Conservation (phyloP, 1,140 invertebrate species). For the Ips typographus region DNA sequence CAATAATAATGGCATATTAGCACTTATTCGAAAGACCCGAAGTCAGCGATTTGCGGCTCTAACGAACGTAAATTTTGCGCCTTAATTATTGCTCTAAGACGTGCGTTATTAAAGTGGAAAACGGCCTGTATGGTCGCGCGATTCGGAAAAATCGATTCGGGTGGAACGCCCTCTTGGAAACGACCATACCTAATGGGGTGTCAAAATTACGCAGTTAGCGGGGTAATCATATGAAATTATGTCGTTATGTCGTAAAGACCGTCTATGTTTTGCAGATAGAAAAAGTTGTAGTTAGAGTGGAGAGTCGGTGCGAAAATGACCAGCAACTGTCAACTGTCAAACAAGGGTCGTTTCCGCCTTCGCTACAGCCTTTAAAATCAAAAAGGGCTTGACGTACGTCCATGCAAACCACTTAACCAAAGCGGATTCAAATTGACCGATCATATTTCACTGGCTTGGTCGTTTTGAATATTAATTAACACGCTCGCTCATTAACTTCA, state of each 20-base stretch:
- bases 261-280: no score
- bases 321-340: no score
- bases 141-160: constrained; percentile 18
- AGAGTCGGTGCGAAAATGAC: no score
- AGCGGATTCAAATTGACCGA: not conserved
- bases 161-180: constrained; percentile 8
- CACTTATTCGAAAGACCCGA: constrained; percentile 25
- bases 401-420: not conserved
- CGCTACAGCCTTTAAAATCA: no score
- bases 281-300: no score
- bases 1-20: constrained; percentile 31
- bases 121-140: constrained; percentile 8
- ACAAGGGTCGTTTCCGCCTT: no score
- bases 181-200: constrained; percentile 23
- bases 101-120: constrained; percentile 31
- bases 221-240: constrained; percentile 26
- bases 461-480: constrained; percentile 14
- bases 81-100: constrained; percentile 33
- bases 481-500: constrained; percentile 2
- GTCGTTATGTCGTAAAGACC: constrained; percentile 14
- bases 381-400: not conserved
- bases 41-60: constrained; percentile 24
- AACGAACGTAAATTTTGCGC: constrained; percentile 32
- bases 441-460: not conserved
- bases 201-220: constrained; percentile 15